Evolutionary conservation across 2,888 invertebrate genomes (phyloP).

Genomic region (Ceriagrion tenellum): DNA sequence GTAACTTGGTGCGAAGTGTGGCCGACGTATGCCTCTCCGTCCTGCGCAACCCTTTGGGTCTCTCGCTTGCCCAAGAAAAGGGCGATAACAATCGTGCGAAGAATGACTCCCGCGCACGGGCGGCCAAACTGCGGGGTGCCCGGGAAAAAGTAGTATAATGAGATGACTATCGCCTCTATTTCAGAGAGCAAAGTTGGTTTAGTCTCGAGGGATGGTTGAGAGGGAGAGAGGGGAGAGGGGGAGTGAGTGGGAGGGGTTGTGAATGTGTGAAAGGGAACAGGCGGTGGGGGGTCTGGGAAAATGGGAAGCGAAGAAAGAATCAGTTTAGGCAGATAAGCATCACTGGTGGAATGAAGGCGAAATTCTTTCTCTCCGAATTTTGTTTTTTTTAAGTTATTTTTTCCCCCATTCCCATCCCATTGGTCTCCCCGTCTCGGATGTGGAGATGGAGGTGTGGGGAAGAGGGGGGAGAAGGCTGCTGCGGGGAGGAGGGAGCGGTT

Average conservation of each 20-base stretch:
- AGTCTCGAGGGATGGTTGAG: background rate
- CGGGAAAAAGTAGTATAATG: background rate
- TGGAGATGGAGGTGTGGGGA: too few relatives aligned
- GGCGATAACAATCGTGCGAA: background rate
- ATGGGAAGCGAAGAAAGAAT: constrained; percentile 28
- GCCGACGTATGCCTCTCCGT: background rate
- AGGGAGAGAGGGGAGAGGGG: background rate
- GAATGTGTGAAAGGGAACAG: background rate
- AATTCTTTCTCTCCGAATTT: background rate
- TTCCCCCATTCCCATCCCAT: too few relatives aligned
- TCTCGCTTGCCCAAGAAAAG: background rate
- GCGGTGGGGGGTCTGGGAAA: background rate
- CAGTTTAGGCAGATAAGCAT: background rate
- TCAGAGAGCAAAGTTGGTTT: background rate
- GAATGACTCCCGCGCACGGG: background rate
- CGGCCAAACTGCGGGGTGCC: background rate
- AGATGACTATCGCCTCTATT: background rate
- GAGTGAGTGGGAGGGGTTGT: background rate
- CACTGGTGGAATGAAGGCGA: background rate
- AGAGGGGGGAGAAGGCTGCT: too few relatives aligned
- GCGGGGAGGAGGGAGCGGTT: background rate
- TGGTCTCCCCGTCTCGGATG: too few relatives aligned
- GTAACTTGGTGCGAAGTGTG: too few relatives aligned
- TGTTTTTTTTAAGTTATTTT: background rate
- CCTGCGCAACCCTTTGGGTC: background rate